Percentiles rank a stretch among this genome's conserved stretches.
Conservation (phyloP, 1,140 invertebrate species). For the Stegodyphus dumicola region DNA sequence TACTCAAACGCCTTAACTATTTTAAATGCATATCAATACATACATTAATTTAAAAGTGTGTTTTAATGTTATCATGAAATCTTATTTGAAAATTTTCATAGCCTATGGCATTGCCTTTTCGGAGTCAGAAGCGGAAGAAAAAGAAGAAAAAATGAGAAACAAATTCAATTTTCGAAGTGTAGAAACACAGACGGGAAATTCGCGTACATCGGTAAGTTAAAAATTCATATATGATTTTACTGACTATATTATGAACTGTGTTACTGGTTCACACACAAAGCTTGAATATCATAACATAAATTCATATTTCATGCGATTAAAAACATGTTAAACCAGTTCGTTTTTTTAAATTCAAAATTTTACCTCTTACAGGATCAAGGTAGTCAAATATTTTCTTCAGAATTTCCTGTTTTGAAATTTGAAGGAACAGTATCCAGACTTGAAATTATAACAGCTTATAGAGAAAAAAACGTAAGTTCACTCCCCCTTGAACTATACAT, state of each 20-base stretch:
- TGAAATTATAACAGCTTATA: conserved; percentile 12
- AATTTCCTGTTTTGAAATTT: conserved; percentile 29
- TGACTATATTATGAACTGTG: too few relatives aligned
- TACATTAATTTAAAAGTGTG: too few relatives aligned
- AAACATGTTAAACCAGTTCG: too few relatives aligned
- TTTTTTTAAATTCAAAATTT: too few relatives aligned
- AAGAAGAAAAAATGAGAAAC: conserved; percentile 8
- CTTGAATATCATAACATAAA: too few relatives aligned
- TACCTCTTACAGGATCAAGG: conserved; percentile 17
- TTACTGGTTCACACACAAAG: too few relatives aligned
- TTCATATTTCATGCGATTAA: too few relatives aligned
- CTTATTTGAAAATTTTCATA: not conserved
- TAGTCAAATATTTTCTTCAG: not conserved
- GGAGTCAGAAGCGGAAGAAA: not conserved
- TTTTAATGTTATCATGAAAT: too few relatives aligned
- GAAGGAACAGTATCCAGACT: not conserved
- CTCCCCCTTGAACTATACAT: not conserved
- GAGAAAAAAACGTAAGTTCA: conserved; percentile 3
- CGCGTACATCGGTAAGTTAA: conserved; percentile 3
- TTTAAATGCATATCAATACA: too few relatives aligned
- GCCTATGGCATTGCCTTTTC: not conserved
- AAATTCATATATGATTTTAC: too few relatives aligned
- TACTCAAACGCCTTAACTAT: too few relatives aligned
- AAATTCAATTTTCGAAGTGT: conserved; percentile 37
- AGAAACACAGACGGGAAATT: not conserved